Percentiles rank a stretch among this genome's conserved stretches.
These are phyloP conservation scores for Rhynchonycteris naso DNA, from an alignment of 2,797 vertebrate species.

Conservation along the genomic window DNA sequence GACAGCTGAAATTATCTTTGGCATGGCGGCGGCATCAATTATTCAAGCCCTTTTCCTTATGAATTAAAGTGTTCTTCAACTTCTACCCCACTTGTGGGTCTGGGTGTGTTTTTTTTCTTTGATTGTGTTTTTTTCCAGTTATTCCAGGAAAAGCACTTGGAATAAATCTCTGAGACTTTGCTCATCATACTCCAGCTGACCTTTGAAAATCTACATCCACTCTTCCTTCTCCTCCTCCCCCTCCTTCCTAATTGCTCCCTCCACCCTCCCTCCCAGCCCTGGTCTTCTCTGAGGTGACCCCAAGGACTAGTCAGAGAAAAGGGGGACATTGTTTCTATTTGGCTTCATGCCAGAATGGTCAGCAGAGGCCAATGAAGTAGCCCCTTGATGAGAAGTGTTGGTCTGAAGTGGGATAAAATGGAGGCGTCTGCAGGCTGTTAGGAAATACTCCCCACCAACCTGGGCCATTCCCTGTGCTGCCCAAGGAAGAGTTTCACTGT, in stretches of 20 bases:
- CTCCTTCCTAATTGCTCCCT: conserved; percentile 82
- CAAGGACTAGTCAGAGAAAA: conserved; percentile 60
- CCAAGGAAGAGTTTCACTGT: neutral
- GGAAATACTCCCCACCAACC: neutral
- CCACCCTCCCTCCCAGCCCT: conserved; percentile 76
- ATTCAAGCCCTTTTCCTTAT: conserved; percentile 88
- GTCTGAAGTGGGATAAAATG: conserved; percentile 1
- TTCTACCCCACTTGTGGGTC: conserved; percentile 81
- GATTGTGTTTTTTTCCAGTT: conserved; percentile 72
- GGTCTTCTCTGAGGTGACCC: conserved; percentile 67
- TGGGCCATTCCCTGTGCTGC: neutral
- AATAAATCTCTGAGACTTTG: conserved; percentile 77
- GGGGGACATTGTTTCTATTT: conserved; percentile 60
- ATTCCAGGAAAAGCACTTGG: conserved; percentile 70
- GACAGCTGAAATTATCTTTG: conserved; percentile 89
- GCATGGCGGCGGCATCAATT: conserved; percentile 88
- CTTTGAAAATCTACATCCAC: conserved; percentile 70
- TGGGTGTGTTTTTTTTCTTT: conserved; percentile 41
- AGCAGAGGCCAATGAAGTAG: conserved; percentile 56
- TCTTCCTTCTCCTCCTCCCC: conserved; percentile 36
- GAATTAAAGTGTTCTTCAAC: conserved; percentile 89
- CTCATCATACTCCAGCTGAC: conserved; percentile 76
- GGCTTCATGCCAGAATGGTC: conserved; percentile 64
- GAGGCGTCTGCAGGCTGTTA: neutral
- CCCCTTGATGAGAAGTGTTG: conserved; percentile 55